phyloP scores from a whole-genome alignment of 2,888 invertebrate genomes.

The Metallyticus violacea region DNA sequence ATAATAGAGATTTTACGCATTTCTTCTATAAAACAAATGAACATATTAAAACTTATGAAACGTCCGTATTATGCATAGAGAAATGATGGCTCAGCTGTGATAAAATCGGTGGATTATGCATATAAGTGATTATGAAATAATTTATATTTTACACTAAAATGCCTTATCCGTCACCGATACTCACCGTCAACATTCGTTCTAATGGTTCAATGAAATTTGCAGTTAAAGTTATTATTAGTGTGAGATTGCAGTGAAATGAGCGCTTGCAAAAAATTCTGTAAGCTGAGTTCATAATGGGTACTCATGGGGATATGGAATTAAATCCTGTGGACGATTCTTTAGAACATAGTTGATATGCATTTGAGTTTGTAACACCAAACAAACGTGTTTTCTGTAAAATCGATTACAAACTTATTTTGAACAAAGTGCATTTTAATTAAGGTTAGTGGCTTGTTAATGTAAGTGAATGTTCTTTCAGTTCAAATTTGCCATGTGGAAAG shows the following conservation, averaged over 20 bases:
- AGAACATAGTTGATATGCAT: not conserved
- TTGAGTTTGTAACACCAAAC: too few relatives aligned
- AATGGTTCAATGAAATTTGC: not conserved
- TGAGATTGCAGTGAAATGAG: not conserved
- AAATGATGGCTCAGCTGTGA: not conserved
- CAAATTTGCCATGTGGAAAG: too few relatives aligned
- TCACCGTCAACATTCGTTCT: not conserved
- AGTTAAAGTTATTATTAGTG: not conserved
- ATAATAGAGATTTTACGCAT: not conserved
- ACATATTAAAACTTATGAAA: not conserved
- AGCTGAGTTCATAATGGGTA: too few relatives aligned
- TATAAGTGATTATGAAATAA: not conserved
- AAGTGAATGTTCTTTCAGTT: too few relatives aligned
- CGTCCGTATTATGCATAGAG: not conserved
- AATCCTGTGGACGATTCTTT: not conserved
- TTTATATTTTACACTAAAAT: not conserved
- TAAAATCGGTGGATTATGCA: not conserved
- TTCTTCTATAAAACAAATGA: not conserved
- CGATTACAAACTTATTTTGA: too few relatives aligned
- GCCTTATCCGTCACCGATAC: not conserved
- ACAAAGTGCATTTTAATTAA: not conserved
- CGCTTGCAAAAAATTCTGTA: too few relatives aligned
- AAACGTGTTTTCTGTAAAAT: too few relatives aligned
- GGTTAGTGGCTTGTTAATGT: not conserved
- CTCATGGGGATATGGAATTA: not conserved